Percentiles rank a stretch among this genome's conserved stretches.
These are phyloP conservation scores for Dryadula phaetusa DNA, from an alignment of 2,888 invertebrate genomes.

Conservation along the genomic window DNA sequence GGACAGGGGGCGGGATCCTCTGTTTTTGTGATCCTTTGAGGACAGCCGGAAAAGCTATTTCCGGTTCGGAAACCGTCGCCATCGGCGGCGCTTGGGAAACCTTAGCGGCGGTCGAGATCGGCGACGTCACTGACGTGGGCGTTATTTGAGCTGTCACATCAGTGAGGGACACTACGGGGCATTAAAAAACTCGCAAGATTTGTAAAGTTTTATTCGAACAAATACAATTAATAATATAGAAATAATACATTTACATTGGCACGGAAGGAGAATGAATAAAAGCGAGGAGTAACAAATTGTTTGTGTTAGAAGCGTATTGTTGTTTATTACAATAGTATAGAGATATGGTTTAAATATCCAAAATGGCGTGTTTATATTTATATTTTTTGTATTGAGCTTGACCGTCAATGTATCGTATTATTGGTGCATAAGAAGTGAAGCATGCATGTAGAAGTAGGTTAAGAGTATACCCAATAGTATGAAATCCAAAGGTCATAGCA, in stretches of 20 bases:
- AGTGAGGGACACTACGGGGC: slow-evolving; percentile 77
- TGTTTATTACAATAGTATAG: no score
- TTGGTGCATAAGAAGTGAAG: slow-evolving; percentile 70
- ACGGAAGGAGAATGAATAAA: slow-evolving; percentile 49
- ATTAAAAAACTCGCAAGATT: slow-evolving; percentile 52
- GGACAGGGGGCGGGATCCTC: slow-evolving; percentile 94
- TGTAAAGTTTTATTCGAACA: slow-evolving; percentile 65
- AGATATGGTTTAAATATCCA: slow-evolving; percentile 65
- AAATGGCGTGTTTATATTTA: slow-evolving; percentile 80
- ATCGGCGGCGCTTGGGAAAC: slow-evolving; percentile 64
- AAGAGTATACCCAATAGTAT: slow-evolving; percentile 76
- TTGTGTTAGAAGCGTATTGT: slow-evolving; percentile 66
- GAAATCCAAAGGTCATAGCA: slow-evolving; percentile 79
- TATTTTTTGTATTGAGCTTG: slow-evolving; percentile 82
- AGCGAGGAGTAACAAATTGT: slow-evolving; percentile 56
- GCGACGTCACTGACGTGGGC: slow-evolving; percentile 76
- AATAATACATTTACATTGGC: slow-evolving; percentile 58
- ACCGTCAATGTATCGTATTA: slow-evolving; percentile 73
- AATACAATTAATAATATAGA: slow-evolving; percentile 56
- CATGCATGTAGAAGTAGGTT: slow-evolving; percentile 63
- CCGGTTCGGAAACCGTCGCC: slow-evolving; percentile 75
- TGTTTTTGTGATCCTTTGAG: slow-evolving; percentile 89
- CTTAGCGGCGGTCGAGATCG: slow-evolving; percentile 73
- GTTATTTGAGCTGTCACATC: slow-evolving; percentile 83
- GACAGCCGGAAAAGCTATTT: slow-evolving; percentile 89